phyloP scores from a whole-genome alignment of 2,113 vertebrate genomes.

The Gasterosteus nipponicus region DNA sequence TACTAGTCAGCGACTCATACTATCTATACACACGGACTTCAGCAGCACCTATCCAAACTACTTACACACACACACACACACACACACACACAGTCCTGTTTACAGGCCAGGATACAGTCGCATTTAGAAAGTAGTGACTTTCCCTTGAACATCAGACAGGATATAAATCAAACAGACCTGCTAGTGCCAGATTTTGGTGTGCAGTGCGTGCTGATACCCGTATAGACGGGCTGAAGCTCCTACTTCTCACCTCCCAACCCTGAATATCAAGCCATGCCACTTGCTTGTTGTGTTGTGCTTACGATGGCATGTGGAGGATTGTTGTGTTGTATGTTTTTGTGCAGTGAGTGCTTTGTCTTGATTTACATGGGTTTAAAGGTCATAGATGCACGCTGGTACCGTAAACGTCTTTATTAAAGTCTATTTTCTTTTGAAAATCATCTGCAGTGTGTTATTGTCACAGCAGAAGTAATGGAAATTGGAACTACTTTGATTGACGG shows the following conservation, averaged over 20 bases:
- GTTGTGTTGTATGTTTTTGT: constrained; percentile 50
- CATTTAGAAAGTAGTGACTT: constrained; percentile 33
- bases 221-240: constrained; percentile 17
- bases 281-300: constrained; percentile 47
- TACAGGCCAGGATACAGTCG: background rate
- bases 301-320: constrained; percentile 43
- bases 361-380: constrained; percentile 35
- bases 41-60: background rate
- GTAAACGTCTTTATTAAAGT: constrained; percentile 67
- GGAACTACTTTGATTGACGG: background rate
- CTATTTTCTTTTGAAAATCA: constrained; percentile 61
- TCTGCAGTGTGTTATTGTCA: constrained; percentile 1
- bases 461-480: background rate
- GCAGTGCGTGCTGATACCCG: constrained; percentile 45
- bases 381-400: constrained; percentile 60
- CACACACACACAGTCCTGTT: constrained; percentile 1
- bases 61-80: background rate
- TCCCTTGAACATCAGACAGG: constrained; percentile 51
- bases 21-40: background rate
- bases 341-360: constrained; percentile 42
- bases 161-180: constrained; percentile 55
- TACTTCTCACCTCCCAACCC: constrained; percentile 10
- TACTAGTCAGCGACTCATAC: background rate
- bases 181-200: constrained; percentile 42
- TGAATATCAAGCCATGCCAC: constrained; percentile 20